A percentile compares a stretch with the other conserved stretches of the same genome.
These are phyloP conservation scores for Gymnothorax javanicus DNA, from an alignment of 2,797 vertebrate genomes.

Conservation along the genomic window DNA sequence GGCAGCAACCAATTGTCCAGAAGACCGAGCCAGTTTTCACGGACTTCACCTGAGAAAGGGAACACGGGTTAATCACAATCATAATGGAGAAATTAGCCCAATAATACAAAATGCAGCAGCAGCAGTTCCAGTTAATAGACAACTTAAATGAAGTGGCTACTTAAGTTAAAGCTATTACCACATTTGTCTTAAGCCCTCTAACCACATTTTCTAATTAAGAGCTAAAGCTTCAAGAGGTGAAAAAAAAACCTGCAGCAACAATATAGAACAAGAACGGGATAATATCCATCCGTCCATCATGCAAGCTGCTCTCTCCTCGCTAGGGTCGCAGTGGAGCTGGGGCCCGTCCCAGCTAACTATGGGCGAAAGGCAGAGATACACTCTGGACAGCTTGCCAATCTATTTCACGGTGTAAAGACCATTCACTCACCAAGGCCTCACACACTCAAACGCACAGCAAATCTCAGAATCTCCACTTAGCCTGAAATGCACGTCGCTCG, in stretches of 20 bases:
- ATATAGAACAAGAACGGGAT: background rate
- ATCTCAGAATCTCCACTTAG: too few species aligned
- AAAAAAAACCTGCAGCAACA: slow-evolving; percentile 23
- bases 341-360: too few species aligned
- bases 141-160: slow-evolving; percentile 21
- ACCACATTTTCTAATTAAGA: slow-evolving; percentile 11
- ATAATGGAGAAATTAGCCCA: background rate
- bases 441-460: too few species aligned
- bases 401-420: too few species aligned
- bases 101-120: background rate
- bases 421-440: too few species aligned
- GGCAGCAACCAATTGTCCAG: slow-evolving; percentile 96
- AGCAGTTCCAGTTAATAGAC: slow-evolving; percentile 1
- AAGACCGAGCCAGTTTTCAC: slow-evolving; percentile 98
- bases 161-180: background rate
- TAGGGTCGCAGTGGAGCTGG: background rate
- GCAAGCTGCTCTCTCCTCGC: background rate
- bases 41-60: slow-evolving; percentile 86
- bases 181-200: background rate
- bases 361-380: too few species aligned
- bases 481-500: too few species aligned
- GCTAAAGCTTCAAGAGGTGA: background rate
- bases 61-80: background rate
- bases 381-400: too few species aligned
- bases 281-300: background rate